Evolutionary conservation across 2,113 vertebrate species (phyloP).

Genomic region (Oncorhynchus gorbuscha): DNA sequence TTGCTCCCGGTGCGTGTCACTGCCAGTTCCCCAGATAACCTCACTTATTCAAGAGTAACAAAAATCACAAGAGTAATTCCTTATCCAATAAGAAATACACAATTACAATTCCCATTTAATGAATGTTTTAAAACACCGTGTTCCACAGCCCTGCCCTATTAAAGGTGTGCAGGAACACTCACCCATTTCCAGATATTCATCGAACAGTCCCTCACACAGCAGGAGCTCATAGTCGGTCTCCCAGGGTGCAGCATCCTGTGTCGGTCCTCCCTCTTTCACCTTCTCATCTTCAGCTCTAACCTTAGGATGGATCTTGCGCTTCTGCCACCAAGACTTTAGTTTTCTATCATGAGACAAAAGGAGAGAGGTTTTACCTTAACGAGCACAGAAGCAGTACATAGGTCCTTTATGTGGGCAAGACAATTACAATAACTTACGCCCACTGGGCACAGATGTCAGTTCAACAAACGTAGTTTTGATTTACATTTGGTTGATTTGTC

Average conservation of each 20-base stretch:
- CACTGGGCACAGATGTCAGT: neutral
- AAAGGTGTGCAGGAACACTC: constrained; percentile 21
- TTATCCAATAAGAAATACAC: too few relatives aligned
- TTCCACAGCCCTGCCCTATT: neutral
- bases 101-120: too few relatives aligned
- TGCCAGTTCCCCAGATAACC: too few relatives aligned
- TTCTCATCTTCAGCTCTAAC: neutral
- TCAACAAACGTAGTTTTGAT: neutral
- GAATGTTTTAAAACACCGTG: too few relatives aligned
- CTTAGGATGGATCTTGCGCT: constrained; percentile 21
- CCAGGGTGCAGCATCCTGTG: constrained; percentile 52
- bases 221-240: constrained; percentile 71
- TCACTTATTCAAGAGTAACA: too few relatives aligned
- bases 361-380: neutral
- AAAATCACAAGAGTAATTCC: too few relatives aligned
- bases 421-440: neutral
- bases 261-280: neutral
- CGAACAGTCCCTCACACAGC: constrained; percentile 71
- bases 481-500: too few relatives aligned
- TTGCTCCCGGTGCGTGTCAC: too few relatives aligned
- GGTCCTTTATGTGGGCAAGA: neutral
- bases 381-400: neutral
- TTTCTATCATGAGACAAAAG: constrained; percentile 60
- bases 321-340: constrained; percentile 71
- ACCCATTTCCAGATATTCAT: constrained; percentile 78